A percentile compares a stretch with the other conserved stretches of the same genome.
Conservation (phyloP, 1,140 invertebrate species). For the Diploscapter pachys region DNA sequence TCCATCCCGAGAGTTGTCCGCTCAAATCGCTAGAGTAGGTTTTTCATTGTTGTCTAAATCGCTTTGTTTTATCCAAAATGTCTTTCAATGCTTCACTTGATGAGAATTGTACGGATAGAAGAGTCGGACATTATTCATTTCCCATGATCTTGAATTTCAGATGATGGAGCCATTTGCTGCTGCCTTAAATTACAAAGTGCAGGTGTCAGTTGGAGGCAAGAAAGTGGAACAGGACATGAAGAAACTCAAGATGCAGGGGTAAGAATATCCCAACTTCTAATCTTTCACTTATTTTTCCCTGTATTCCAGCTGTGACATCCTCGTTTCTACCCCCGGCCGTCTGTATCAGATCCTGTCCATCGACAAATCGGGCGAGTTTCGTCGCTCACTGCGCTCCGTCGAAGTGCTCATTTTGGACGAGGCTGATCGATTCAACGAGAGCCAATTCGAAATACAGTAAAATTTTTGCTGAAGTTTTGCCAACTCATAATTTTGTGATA, state of each 20-base stretch:
- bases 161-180: slow-evolving; percentile 32
- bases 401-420: slow-evolving; percentile 93
- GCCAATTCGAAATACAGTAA: slow-evolving; percentile 77
- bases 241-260: slow-evolving; percentile 34
- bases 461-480: not conserved
- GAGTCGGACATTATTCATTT: too few species aligned
- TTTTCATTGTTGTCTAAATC: not conserved
- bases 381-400: slow-evolving; percentile 61
- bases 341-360: slow-evolving; percentile 37
- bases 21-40: slow-evolving; percentile 34
- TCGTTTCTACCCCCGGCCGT: slow-evolving; percentile 54
- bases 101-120: too few species aligned
- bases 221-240: slow-evolving; percentile 40
- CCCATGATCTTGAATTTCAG: not conserved
- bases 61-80: not conserved
- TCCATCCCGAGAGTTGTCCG: slow-evolving; percentile 40
- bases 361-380: slow-evolving; percentile 40
- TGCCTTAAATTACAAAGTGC: slow-evolving; percentile 18
- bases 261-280: not conserved
- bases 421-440: slow-evolving; percentile 86
- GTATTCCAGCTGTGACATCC: slow-evolving; percentile 44
- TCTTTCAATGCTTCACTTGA: too few species aligned
- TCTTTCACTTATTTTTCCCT: not conserved
- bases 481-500: too few species aligned
- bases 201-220: slow-evolving; percentile 30